Conservation (phyloP, 2,888 invertebrate genomes). For the Ophion ellenae region DNA sequence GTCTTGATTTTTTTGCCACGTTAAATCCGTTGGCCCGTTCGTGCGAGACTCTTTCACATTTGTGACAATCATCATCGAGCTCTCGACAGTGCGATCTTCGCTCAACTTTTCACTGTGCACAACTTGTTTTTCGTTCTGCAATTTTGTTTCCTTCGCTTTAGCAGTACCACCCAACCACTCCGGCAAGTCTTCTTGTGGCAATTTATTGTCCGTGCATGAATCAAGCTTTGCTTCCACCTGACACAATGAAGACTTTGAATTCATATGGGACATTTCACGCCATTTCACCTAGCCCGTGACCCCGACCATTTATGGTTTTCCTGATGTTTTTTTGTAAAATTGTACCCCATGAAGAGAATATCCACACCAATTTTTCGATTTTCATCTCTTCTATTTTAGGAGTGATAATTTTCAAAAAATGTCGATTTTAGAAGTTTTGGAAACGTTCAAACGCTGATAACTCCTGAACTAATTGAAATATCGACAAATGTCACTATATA, state of each 20-base stretch:
- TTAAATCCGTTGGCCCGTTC: conserved; percentile 34
- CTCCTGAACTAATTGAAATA: too few relatives aligned
- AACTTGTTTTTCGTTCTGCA: conserved; percentile 52
- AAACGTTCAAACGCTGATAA: too few relatives aligned
- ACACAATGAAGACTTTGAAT: neutral
- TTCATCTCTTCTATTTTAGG: too few relatives aligned
- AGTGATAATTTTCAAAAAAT: too few relatives aligned
- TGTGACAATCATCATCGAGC: conserved; percentile 19
- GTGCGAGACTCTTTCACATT: conserved; percentile 10
- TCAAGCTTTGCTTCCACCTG: conserved; percentile 39
- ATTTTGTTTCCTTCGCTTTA: conserved; percentile 66
- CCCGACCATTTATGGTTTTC: too few relatives aligned
- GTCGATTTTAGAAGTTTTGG: too few relatives aligned
- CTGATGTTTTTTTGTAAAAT: too few relatives aligned
- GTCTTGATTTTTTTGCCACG: conserved; percentile 41
- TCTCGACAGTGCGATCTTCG: neutral
- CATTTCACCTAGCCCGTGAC: too few relatives aligned
- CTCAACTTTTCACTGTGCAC: neutral
- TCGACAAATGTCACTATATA: too few relatives aligned
- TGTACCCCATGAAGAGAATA: too few relatives aligned
- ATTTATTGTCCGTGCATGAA: conserved; percentile 23
- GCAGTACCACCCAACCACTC: conserved; percentile 79
- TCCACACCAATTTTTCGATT: too few relatives aligned
- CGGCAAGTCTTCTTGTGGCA: conserved; percentile 74
- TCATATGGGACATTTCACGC: neutral